Percentiles rank a stretch among this genome's conserved stretches.
phyloP scores from a whole-genome alignment of 2,888 invertebrate species.

The Meganola albula region DNA sequence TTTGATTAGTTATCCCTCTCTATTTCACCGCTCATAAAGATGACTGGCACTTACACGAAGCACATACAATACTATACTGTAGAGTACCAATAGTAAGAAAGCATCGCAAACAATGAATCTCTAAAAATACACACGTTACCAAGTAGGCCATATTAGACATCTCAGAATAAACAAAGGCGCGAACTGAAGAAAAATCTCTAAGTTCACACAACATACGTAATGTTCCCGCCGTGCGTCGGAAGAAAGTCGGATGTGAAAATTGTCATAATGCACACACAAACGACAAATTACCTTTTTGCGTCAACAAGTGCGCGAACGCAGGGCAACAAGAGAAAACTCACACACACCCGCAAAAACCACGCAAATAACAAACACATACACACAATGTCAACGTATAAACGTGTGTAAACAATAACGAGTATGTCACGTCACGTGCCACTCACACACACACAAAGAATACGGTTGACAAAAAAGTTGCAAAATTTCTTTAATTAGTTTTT shows the following conservation, averaged over 20 bases:
- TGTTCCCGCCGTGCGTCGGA: constrained; percentile 44
- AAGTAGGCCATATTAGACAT: constrained; percentile 43
- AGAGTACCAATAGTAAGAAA: constrained; percentile 8
- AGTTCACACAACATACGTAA: constrained; percentile 45
- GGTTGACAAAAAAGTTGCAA: constrained; percentile 30
- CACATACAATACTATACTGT: too few relatives aligned
- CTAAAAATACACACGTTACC: constrained; percentile 26
- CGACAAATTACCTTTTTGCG: constrained; percentile 60
- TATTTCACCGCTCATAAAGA: too few relatives aligned
- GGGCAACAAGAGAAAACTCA: constrained; percentile 49
- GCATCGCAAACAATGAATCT: constrained; percentile 20
- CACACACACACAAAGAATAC: constrained; percentile 33
- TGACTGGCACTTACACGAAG: too few relatives aligned
- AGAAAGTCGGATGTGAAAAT: constrained; percentile 77
- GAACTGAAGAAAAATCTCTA: constrained; percentile 42
- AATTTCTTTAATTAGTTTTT: constrained; percentile 24
- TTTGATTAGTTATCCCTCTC: too few relatives aligned
- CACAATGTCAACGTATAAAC: constrained; percentile 33
- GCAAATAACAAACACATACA: constrained; percentile 28
- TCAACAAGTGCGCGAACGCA: constrained; percentile 33
- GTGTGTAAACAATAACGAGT: too few relatives aligned
- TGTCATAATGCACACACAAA: constrained; percentile 61
- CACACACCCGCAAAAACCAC: constrained; percentile 25
- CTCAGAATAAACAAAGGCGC: constrained; percentile 60
- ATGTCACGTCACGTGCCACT: constrained; percentile 10